These are phyloP conservation scores for Indri indri DNA, from an alignment of 2,113 vertebrate species.

Conservation along the genomic window DNA sequence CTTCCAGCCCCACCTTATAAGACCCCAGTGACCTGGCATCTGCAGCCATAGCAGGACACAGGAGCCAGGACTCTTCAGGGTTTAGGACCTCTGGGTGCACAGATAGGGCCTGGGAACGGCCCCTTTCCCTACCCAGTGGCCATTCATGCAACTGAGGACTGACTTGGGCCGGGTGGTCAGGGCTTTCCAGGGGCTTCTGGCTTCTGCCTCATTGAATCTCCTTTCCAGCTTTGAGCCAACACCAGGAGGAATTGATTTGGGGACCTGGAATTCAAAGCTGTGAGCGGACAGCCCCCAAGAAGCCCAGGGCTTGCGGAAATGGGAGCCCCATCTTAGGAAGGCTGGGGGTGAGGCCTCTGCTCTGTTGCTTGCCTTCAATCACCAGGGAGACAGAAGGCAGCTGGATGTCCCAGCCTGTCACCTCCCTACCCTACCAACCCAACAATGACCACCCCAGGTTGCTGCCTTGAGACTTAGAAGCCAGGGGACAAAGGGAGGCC, in stretches of 20 bases:
- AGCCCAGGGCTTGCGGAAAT: not conserved
- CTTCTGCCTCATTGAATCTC: not conserved
- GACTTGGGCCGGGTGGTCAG: not conserved
- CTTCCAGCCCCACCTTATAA: slow-evolving; percentile 58
- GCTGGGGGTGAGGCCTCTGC: not conserved
- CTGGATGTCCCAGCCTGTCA: no score
- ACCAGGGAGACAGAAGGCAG: not conserved
- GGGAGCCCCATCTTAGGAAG: not conserved
- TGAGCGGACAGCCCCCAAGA: not conserved
- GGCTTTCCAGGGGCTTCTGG: not conserved
- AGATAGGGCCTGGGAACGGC: not conserved
- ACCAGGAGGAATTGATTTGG: not conserved
- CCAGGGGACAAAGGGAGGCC: not conserved
- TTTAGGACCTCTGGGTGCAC: not conserved
- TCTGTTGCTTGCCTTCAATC: not conserved
- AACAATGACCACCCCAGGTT: not conserved
- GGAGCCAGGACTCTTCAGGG: not conserved
- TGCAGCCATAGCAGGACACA: not conserved
- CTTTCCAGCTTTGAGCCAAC: not conserved
- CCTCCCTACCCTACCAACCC: no score
- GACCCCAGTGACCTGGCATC: slow-evolving; percentile 36
- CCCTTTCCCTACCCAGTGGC: not conserved
- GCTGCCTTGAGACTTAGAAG: not conserved
- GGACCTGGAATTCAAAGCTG: not conserved
- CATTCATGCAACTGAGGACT: rapidly evolving